phyloP scores from a whole-genome alignment of 2,888 invertebrate genomes.

The Drosophila ezoana region DNA sequence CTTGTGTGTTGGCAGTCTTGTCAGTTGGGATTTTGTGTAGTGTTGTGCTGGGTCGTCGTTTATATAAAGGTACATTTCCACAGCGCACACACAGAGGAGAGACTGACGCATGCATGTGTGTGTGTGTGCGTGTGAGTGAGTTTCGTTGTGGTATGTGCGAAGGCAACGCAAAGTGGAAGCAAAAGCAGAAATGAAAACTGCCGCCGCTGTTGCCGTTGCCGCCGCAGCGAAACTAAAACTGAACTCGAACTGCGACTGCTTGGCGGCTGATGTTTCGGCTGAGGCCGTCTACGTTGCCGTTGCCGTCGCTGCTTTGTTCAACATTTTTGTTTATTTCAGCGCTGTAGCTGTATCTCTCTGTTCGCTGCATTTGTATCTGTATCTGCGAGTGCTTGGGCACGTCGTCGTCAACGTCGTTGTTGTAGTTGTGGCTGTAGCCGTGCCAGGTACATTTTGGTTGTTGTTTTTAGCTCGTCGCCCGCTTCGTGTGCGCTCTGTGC shows the following conservation, averaged over 20 bases:
- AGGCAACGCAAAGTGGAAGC: conserved; percentile 73
- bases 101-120: conserved; percentile 38
- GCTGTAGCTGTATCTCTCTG: conserved; percentile 55
- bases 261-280: conserved; percentile 52
- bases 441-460: conserved; percentile 80
- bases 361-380: conserved; percentile 50
- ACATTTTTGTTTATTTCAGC: conserved; percentile 81
- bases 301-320: conserved; percentile 67
- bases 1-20: conserved; percentile 69
- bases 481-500: conserved; percentile 75
- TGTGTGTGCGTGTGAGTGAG: conserved; percentile 36
- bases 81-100: conserved; percentile 38
- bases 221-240: conserved; percentile 71
- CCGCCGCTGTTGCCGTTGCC: conserved; percentile 61
- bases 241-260: conserved; percentile 67
- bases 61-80: conserved; percentile 79
- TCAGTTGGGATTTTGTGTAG: conserved; percentile 83
- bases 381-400: conserved; percentile 62
- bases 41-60: conserved; percentile 73
- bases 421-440: conserved; percentile 48
- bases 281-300: conserved; percentile 33
- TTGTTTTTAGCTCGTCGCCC: conserved; percentile 65
- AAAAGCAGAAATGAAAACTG: conserved; percentile 63
- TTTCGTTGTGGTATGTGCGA: conserved; percentile 71
- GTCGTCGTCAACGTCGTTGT: conserved; percentile 53